Evolutionary conservation across 2,888 invertebrate species (phyloP), one percentile per base, ranked within the genome.

Genomic region (Resseliella maxima): DNA sequence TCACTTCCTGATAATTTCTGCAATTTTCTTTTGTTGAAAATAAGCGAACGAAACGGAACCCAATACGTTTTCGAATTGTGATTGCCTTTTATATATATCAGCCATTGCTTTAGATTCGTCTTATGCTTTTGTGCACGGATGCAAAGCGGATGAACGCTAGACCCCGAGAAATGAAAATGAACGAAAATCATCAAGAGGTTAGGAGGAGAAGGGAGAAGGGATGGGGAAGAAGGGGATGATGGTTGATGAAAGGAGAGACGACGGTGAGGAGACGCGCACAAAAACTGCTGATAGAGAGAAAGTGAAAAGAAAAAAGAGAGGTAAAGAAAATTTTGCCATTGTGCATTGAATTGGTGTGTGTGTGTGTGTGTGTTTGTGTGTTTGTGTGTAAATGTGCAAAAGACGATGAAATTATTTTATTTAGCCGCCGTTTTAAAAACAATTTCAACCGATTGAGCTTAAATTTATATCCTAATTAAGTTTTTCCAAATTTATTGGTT

Each of bases 381-480:
- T 12, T 41, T 41, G 41, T 5, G 5, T 12, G 41, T 41, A 41
- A 54, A 54, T 72, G 72, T n/a, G n/a, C 2, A 83, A 83, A 83
- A 83, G 38, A 83, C 36, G 83, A 83, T 6, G 83, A n/a, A 83
- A 38, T 83, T 83, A 83, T 83, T 83, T 38, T 38, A 83, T 38
- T 83, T 38, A 38, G 38, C 38, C 24, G 83, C 83, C 24, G 24
- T 38, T 83, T 83, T 83, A 83, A 83, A 83, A 83, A 83, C 83
- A 83, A 83, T 83, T 38, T 83, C 83, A 83, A 83, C 83, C 83
- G 83, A 83, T 83, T 83, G 83, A 38, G 24, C 83, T 83, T 6
- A 83, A 83, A 83, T 83, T 38, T 83, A 83, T 83, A 38, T 83
- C 83, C 38, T 83, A 83, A 83, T 83, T 83, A 83, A 83, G 83